A percentile compares a stretch with the other conserved stretches of the same genome.
phyloP scores from a whole-genome alignment of 2,113 vertebrate genomes.

The Pelmatolapia mariae region DNA sequence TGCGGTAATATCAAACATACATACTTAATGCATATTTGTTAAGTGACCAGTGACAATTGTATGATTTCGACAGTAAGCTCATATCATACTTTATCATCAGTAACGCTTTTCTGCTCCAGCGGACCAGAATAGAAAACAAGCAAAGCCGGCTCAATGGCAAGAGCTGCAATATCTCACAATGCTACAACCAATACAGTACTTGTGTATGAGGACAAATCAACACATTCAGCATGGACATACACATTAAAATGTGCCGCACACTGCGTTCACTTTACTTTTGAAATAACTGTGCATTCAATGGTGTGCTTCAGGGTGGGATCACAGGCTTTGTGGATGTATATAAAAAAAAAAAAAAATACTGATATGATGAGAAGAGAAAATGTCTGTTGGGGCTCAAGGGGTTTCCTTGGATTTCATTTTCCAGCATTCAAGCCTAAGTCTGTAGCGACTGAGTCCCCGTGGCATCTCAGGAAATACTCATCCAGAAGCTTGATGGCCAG shows the following conservation, averaged over 20 bases:
- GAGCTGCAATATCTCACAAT: conserved; percentile 22
- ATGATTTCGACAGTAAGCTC: conserved; percentile 28
- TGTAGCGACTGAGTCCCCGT: conserved; percentile 27
- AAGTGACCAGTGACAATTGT: conserved; percentile 31
- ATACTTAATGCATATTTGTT: conserved; percentile 32
- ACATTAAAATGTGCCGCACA: neutral
- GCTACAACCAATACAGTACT: conserved; percentile 60
- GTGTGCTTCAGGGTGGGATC: conserved; percentile 26
- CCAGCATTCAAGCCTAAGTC: conserved; percentile 56
- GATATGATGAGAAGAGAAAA: conserved; percentile 54
- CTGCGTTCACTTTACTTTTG: conserved; percentile 9
- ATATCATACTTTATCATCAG: conserved; percentile 24
- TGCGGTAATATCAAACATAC: conserved; percentile 54
- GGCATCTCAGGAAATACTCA: conserved; percentile 19
- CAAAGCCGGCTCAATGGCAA: conserved; percentile 42
- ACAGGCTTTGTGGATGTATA: conserved; percentile 36
- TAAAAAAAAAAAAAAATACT: conserved; percentile 53
- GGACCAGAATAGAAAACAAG: conserved; percentile 38
- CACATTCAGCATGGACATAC: conserved; percentile 25
- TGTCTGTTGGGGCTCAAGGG: conserved; percentile 50
- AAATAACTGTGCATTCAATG: conserved; percentile 25
- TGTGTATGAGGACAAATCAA: conserved; percentile 35
- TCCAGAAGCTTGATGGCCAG: conserved; percentile 9
- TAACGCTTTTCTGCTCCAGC: conserved; percentile 30
- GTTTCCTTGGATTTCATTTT: conserved; percentile 51